A percentile compares a stretch with the other conserved stretches of the same genome.
phyloP scores from a whole-genome alignment of 1,140 invertebrate species.

The Heliconius eleuchia region DNA sequence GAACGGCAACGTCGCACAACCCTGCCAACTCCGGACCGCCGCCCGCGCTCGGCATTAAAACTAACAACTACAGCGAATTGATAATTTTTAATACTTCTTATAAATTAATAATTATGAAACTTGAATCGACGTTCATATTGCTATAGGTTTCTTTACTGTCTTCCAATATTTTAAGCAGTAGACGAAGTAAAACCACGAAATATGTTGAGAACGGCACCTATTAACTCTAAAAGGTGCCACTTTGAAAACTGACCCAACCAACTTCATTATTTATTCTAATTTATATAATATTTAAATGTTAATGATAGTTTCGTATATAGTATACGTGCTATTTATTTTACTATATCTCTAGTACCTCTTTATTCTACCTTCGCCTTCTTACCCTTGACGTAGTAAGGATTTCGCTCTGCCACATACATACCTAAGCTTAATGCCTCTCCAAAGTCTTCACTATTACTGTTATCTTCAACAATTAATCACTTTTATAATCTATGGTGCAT shows the following conservation, averaged over 20 bases:
- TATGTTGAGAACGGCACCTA: neutral
- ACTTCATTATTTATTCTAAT: conserved; percentile 38
- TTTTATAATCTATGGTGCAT: conserved; percentile 62
- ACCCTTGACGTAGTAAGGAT: conserved; percentile 45
- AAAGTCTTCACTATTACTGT: conserved; percentile 46
- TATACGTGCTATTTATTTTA: conserved; percentile 29
- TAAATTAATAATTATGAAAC: neutral
- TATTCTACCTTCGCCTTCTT: conserved; percentile 21
- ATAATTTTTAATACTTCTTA: conserved; percentile 1
- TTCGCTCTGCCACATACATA: conserved; percentile 18
- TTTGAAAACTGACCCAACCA: neutral
- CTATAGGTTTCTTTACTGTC: conserved; percentile 53
- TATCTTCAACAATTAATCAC: conserved; percentile 41
- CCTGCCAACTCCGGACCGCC: conserved; percentile 20
- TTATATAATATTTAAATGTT: conserved; percentile 9
- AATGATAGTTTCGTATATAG: conserved; percentile 34
- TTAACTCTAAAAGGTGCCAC: neutral
- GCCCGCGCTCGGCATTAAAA: neutral
- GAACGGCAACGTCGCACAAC: conserved; percentile 40
- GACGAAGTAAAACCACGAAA: conserved; percentile 34
- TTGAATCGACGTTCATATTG: conserved; percentile 8
- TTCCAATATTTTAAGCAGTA: conserved; percentile 69
- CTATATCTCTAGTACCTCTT: conserved; percentile 25
- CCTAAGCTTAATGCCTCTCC: conserved; percentile 46
- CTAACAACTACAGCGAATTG: neutral